phyloP scores from a whole-genome alignment of 2,888 invertebrate species.

The Resseliella maxima region DNA sequence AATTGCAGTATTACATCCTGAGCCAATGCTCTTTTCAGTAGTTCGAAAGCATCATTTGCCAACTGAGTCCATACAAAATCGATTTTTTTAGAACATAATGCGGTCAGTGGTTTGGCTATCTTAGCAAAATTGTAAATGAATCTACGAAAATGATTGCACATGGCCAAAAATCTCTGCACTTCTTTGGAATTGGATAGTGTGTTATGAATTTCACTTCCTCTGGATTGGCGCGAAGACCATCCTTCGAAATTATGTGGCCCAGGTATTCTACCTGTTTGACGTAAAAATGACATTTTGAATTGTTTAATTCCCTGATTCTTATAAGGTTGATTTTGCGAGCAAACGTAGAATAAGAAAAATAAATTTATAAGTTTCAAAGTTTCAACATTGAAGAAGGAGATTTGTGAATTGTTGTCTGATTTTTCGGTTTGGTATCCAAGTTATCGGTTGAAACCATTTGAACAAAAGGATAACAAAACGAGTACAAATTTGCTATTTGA shows the following conservation, averaged over 20 bases:
- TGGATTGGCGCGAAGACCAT: constrained; percentile 23
- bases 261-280: neutral
- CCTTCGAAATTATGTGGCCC: neutral
- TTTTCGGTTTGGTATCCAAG: too few relatives aligned
- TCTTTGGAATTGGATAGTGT: neutral
- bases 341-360: too few relatives aligned
- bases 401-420: too few relatives aligned
- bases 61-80: neutral
- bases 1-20: neutral
- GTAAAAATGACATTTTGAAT: too few relatives aligned
- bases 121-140: constrained; percentile 19
- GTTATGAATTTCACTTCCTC: neutral
- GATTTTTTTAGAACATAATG: neutral
- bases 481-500: too few relatives aligned
- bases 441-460: too few relatives aligned
- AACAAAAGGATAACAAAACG: too few relatives aligned
- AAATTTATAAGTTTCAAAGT: too few relatives aligned
- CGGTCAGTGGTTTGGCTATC: neutral
- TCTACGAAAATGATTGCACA: constrained; percentile 13
- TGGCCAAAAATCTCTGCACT: constrained; percentile 23
- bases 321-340: too few relatives aligned
- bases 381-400: too few relatives aligned
- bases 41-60: neutral
- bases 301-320: too few relatives aligned
- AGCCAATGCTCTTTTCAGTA: neutral